Conservation (phyloP, 2,113 vertebrate genomes). For the Candoia aspera region DNA sequence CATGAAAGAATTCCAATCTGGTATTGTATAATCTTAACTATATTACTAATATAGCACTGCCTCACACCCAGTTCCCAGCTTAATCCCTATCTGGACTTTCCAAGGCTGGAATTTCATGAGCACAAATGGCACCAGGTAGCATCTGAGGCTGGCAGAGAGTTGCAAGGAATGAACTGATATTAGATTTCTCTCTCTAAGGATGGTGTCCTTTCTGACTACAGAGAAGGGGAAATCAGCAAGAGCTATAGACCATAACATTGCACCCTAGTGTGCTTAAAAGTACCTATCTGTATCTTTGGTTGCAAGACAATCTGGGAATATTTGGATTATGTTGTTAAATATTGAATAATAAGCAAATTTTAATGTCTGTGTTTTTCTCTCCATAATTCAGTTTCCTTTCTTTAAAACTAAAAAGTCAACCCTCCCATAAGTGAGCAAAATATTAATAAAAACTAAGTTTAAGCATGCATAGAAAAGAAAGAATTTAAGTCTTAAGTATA, state of each 20-base stretch:
- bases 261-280: not conserved
- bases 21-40: not conserved
- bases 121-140: not conserved
- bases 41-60: not conserved
- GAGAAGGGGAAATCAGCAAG: not conserved
- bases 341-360: not conserved
- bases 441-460: slow-evolving; percentile 51
- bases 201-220: not conserved
- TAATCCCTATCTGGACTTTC: not conserved
- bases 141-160: not conserved
- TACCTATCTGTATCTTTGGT: not conserved
- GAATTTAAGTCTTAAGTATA: slow-evolving; percentile 58
- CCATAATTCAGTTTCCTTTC: slow-evolving; percentile 26
- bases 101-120: not conserved
- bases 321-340: not conserved
- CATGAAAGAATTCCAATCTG: not conserved
- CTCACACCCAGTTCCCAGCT: not conserved
- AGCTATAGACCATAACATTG: not conserved
- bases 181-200: not conserved
- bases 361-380: slow-evolving; percentile 31
- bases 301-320: not conserved
- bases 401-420: slow-evolving; percentile 38
- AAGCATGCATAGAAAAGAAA: slow-evolving; percentile 40
- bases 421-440: slow-evolving; percentile 30
- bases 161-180: not conserved